Evolutionary conservation across 2,113 vertebrate species (phyloP).

Genomic region (Lota lota): DNA sequence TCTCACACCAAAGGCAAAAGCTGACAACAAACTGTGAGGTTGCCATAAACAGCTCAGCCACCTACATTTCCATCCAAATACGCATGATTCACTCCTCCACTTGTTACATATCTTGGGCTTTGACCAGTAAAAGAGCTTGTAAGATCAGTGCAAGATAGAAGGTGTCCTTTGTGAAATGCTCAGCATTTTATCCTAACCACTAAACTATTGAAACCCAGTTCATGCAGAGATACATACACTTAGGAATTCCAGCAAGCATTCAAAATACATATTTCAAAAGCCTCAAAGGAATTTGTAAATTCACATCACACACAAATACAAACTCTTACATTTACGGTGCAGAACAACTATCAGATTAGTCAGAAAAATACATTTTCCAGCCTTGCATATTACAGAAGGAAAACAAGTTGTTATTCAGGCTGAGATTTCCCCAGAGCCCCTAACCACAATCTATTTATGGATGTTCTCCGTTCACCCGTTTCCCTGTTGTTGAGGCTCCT

Average conservation of each 20-base stretch:
- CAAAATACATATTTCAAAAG: background rate
- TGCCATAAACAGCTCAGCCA: conserved; percentile 54
- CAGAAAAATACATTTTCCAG: conserved; percentile 42
- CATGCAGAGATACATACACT: background rate
- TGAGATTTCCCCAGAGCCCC: conserved; percentile 59
- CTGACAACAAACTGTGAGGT: conserved; percentile 59
- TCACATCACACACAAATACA: background rate
- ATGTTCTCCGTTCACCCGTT: conserved; percentile 51
- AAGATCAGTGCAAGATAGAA: conserved; percentile 23
- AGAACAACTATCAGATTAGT: conserved; percentile 28
- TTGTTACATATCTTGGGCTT: conserved; percentile 31
- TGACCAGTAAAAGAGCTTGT: conserved; percentile 20
- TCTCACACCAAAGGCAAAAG: conserved; percentile 58
- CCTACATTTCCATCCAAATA: conserved; percentile 52
- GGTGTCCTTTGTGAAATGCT: conserved; percentile 3
- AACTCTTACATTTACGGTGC: background rate
- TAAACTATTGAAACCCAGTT: conserved; percentile 10
- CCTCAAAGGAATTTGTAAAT: too few species aligned
- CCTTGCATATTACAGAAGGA: conserved; percentile 50
- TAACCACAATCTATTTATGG: conserved; percentile 72
- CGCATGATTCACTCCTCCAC: conserved; percentile 43
- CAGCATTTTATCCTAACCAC: conserved; percentile 10
- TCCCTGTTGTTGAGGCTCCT: conserved; percentile 55
- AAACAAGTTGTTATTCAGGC: conserved; percentile 70
- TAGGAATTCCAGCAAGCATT: background rate